Conservation (phyloP, 2,888 invertebrate genomes). For the Drosophila gaucha region DNA sequence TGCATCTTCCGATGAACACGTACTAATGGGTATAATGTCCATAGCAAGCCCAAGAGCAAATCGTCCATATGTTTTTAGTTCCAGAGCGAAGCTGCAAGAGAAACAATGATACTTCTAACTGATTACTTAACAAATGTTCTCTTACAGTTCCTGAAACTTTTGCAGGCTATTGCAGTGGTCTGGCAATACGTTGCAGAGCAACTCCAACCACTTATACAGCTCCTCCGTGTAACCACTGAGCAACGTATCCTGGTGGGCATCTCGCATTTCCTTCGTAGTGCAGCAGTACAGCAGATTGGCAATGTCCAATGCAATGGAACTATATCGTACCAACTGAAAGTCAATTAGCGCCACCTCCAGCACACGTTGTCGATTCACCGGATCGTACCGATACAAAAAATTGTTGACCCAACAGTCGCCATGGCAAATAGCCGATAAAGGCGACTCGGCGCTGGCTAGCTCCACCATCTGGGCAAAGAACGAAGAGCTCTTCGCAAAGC, state of each 20-base stretch:
- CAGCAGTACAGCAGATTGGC: constrained; percentile 89
- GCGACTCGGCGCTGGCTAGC: constrained; percentile 87
- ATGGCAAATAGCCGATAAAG: constrained; percentile 89
- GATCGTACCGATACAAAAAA: constrained; percentile 87
- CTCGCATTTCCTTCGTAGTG: constrained; percentile 87
- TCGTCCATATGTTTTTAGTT: constrained; percentile 87
- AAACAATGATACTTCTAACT: background rate
- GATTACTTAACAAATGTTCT: background rate
- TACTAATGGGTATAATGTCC: constrained; percentile 90
- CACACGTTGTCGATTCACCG: constrained; percentile 84
- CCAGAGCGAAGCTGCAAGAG: constrained; percentile 86
- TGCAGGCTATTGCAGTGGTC: constrained; percentile 84
- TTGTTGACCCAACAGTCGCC: constrained; percentile 92
- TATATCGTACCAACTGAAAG: constrained; percentile 89
- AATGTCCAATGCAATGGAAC: constrained; percentile 89
- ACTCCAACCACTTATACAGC: constrained; percentile 86
- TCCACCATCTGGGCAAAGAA: constrained; percentile 90
- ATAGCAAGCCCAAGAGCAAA: constrained; percentile 89
- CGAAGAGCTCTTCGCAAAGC: constrained; percentile 87
- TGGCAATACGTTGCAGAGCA: constrained; percentile 85
- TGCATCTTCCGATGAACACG: constrained; percentile 89
- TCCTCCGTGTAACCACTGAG: constrained; percentile 87
- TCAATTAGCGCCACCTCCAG: constrained; percentile 89
- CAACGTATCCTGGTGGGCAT: constrained; percentile 86
- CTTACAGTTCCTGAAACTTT: constrained; percentile 83